These are phyloP conservation scores for Trichonephila clavata DNA, from an alignment of 1,140 invertebrate genomes.

Conservation along the genomic window DNA sequence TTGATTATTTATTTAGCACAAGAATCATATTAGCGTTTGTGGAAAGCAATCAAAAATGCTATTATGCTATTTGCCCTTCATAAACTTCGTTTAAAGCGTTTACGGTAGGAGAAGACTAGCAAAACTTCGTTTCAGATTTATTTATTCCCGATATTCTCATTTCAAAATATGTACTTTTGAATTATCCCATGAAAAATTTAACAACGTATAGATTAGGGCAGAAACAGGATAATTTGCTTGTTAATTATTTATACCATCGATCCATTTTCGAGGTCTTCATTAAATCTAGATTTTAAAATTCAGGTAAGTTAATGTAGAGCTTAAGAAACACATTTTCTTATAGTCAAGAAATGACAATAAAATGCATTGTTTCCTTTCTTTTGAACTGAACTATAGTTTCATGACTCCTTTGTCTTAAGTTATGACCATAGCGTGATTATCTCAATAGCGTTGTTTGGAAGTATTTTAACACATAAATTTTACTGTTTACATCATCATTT, in stretches of 20 bases:
- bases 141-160: not conserved
- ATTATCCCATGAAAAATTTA: not conserved
- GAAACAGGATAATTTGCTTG: not conserved
- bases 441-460: too few species aligned
- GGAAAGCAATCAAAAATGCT: not conserved
- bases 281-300: not conserved
- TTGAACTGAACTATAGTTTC: too few species aligned
- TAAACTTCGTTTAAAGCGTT: not conserved
- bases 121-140: not conserved
- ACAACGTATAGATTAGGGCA: not conserved
- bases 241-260: not conserved
- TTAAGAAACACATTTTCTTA: not conserved
- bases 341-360: too few species aligned
- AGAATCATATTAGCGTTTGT: not conserved
- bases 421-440: too few species aligned
- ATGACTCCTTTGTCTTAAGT: too few species aligned
- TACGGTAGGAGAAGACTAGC: not conserved
- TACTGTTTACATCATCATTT: too few species aligned
- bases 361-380: too few species aligned
- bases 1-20: not conserved
- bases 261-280: not conserved
- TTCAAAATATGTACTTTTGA: not conserved
- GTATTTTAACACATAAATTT: too few species aligned
- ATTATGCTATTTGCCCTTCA: not conserved
- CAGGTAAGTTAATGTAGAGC: not conserved